Percentiles rank a stretch among this genome's conserved stretches.
Conservation (phyloP, 2,797 vertebrate genomes). For the Margarornis squamiger region DNA sequence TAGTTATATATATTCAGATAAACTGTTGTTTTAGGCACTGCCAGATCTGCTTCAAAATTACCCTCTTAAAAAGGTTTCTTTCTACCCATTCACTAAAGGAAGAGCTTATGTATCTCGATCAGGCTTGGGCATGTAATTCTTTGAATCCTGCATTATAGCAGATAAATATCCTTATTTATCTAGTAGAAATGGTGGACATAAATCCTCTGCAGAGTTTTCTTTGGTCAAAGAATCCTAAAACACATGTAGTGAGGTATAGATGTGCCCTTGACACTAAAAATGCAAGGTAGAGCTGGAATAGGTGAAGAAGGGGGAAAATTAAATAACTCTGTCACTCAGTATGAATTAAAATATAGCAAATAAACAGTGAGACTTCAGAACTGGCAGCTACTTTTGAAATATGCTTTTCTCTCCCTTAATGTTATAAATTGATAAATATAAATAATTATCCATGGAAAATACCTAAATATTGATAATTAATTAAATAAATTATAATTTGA, state of each 20-base stretch:
- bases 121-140: neutral
- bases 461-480: neutral
- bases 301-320: neutral
- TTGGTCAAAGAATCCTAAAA: neutral
- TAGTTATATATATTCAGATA: neutral
- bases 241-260: neutral
- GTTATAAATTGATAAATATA: neutral
- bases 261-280: neutral
- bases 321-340: neutral
- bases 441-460: neutral
- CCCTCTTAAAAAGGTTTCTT: neutral
- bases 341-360: neutral
- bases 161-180: neutral
- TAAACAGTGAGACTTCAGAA: neutral
- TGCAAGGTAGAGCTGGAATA: neutral
- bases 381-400: neutral
- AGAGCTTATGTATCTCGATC: neutral
- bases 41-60: neutral
- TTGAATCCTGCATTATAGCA: neutral
- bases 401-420: rapidly evolving
- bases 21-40: neutral
- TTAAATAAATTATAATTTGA: neutral
- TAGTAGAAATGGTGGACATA: neutral
- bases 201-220: neutral
- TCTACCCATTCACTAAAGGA: neutral